Evolutionary conservation across 2,113 vertebrate genomes (phyloP), one percentile per base, ranked within the genome.

Genomic region (Bubo blakistoni): DNA sequence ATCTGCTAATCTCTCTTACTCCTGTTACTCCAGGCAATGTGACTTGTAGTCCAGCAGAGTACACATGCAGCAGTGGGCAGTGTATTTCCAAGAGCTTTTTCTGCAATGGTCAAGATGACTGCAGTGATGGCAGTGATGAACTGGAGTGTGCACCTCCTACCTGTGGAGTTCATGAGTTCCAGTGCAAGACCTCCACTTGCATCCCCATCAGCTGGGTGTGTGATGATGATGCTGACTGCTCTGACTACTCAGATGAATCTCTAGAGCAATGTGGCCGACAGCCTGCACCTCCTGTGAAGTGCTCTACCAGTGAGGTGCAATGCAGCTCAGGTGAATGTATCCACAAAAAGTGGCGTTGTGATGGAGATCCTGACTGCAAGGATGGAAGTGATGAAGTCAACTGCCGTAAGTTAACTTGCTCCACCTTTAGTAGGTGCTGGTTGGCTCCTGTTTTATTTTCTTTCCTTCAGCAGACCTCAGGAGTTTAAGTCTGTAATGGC

Each of bases 101-200:
- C 69, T 99, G 99, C 86, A 99, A 99, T 18, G 97, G 99, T 12
- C 99, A 99, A 96, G 99, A 99, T n/a, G 99, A 99, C 97, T 99
- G 99, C 32, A 99, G 98, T 0, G 99, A 99, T 16, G 98, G 98
- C 51, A 99, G 98, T 0, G 99, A 99, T 1, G 99, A 99, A 95
- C 83, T 98, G 26, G 99, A 97, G 79, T 99, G 99, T 9, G 91
- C 97, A 1, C 99, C 98, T 1, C 98, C 99, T 1, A 99, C 99
- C 62, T 99, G 99, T 7, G 97, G 98, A 3, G 96, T 98, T 80
- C 98, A 98, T 7, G 98, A 99, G 96, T 99, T 99, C 98, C 99
- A 98, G 89, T 99, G 99, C 73, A 99, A 98, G 72, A 99, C 98
- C 70, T 98, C 98, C 2, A 98, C 98, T 14, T 99, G 99, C 84